Evolutionary conservation across 2,888 invertebrate genomes (phyloP).

Genomic region (Anagyrus pseudococci): DNA sequence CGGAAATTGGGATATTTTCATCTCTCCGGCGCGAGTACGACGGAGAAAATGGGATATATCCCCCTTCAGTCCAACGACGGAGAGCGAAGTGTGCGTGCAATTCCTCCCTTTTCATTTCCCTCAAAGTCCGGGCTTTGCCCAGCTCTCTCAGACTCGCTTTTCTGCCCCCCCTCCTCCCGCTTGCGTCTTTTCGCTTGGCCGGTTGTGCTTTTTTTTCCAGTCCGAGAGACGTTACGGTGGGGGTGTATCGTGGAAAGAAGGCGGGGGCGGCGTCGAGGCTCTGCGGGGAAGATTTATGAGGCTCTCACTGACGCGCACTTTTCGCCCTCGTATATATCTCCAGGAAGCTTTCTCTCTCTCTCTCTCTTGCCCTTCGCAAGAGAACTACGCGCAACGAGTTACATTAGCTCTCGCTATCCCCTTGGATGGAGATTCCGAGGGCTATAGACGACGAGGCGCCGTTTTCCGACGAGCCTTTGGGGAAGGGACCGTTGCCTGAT

Average conservation of each 20-base stretch:
- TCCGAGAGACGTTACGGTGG: constrained; percentile 1
- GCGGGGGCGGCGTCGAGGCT: not conserved
- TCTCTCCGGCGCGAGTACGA: not conserved
- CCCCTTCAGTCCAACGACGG: no score
- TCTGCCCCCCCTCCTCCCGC: not conserved
- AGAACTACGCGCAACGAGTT: not conserved
- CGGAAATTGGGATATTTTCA: constrained; percentile 35
- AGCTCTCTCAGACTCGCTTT: no score
- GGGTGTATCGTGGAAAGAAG: not conserved
- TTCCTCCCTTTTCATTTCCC: constrained; percentile 36
- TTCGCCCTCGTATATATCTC: constrained; percentile 28
- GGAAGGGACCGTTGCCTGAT: no score
- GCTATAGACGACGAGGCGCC: constrained; percentile 2
- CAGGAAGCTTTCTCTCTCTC: no score
- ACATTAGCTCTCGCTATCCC: not conserved
- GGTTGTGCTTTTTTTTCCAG: not conserved
- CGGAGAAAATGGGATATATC: constrained; percentile 33
- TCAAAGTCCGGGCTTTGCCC: constrained; percentile 1
- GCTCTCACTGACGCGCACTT: constrained; percentile 36
- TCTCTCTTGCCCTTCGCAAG: not conserved
- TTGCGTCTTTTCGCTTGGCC: constrained; percentile 1
- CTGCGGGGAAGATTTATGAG: constrained; percentile 34
- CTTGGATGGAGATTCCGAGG: not conserved
- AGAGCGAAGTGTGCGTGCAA: constrained; percentile 15
- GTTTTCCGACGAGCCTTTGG: no score